A percentile compares a stretch with the other conserved stretches of the same genome.
Evolutionary conservation across 1,140 invertebrate species (phyloP).

Genomic region (Aphelinus atriplicis): DNA sequence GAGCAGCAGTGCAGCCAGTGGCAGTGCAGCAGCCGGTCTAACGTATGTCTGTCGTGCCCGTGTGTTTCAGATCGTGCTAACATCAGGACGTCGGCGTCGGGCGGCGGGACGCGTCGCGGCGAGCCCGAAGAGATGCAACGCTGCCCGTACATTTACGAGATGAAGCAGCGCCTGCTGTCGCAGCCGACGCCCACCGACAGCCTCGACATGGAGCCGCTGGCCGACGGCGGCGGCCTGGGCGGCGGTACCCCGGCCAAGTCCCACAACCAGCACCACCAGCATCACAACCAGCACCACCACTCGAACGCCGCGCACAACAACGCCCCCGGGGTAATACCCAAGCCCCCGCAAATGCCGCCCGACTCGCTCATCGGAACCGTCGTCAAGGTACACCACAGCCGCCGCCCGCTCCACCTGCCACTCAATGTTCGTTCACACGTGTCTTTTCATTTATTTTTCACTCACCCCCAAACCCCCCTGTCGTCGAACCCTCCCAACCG

Average conservation of each 20-base stretch:
- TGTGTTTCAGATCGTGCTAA: constrained; percentile 27
- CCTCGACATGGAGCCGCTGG: constrained; percentile 66
- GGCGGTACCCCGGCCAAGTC: constrained; percentile 43
- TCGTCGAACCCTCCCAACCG: too few relatives aligned
- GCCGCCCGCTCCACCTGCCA: constrained; percentile 9
- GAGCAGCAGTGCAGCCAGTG: too few relatives aligned
- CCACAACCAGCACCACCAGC: constrained; percentile 11
- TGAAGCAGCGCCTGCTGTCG: constrained; percentile 86
- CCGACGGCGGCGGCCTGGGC: constrained; percentile 56
- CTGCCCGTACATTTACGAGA: constrained; percentile 89
- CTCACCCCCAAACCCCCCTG: too few relatives aligned
- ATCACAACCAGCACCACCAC: constrained; percentile 54
- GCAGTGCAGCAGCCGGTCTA: too few relatives aligned
- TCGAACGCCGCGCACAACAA: constrained; percentile 66
- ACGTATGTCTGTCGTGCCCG: neutral
- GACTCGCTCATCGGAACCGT: constrained; percentile 82
- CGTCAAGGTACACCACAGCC: constrained; percentile 75
- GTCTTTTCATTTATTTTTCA: too few relatives aligned
- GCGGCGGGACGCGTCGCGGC: constrained; percentile 4
- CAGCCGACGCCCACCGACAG: constrained; percentile 69
- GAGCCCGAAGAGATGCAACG: constrained; percentile 77
- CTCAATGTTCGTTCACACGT: too few relatives aligned
- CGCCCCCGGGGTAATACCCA: constrained; percentile 66
- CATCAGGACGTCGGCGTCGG: neutral
- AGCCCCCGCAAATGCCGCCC: constrained; percentile 70